Evolutionary conservation across 2,888 invertebrate species (phyloP), one percentile per base, ranked within the genome.

Genomic region (Cyclophora punctaria): DNA sequence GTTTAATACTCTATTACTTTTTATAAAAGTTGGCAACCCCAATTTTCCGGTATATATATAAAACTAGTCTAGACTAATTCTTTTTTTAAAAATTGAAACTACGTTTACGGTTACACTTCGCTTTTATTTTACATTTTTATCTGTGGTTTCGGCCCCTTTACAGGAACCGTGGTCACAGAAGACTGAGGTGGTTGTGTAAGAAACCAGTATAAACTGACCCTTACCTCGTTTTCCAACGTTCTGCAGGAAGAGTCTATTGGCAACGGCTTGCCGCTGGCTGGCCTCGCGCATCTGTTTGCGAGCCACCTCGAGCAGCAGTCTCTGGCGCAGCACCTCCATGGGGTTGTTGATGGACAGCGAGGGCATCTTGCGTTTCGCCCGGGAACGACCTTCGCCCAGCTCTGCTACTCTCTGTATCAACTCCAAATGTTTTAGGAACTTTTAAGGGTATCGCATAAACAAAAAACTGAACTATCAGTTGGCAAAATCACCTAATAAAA

Each of bases 301-400:
- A 7, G 94, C 94, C 62, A 96, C 93, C 83, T 96, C 96, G 62
- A 96, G 83, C 58, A 96, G 80, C 46, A 96, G 91, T 69, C 95
- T 91, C 75, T 96, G 93, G 58, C 96, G 91, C 45, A 96, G 90
- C 47, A 96, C 96, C 77, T 96, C 96, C 90, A 96, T 86, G 0
- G 96, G 95, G 86, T 95, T 95, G 69, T 94, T 94, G 82, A 96
- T 95, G 59, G 96, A 96, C 62, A 96, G 86, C 7, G 94, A 94
- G 3, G 92, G 92, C 78, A 91, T 91, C 81, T 91, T 91, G 73
- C 92, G 90, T 73, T 91, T 91, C 63, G 82, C 80, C 62, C 90
- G 82, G 48, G 78, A 66, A 55, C 83, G 82, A 5, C 77, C 75
- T 50, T 80, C 85, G 50, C 68, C 72, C 37, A 75, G 56, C 46